A percentile compares a stretch with the other conserved stretches of the same genome.
Conservation (phyloP, 2,888 invertebrate species). For the Stegana nigrithorax region DNA sequence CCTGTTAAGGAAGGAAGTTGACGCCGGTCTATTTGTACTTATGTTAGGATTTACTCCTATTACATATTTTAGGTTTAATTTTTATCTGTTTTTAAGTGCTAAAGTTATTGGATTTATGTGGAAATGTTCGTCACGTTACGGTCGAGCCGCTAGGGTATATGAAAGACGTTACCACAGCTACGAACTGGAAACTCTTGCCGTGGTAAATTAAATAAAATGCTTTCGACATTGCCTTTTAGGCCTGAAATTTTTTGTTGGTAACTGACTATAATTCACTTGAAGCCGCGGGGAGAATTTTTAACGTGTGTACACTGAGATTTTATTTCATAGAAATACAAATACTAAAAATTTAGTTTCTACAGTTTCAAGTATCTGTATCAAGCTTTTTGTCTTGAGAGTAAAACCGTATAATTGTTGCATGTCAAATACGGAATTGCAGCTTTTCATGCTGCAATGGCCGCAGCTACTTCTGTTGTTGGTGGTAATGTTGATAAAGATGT, state of each 20-base stretch:
- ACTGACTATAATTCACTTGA: constrained; percentile 25
- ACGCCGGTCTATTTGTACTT: too few relatives aligned
- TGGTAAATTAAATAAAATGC: too few relatives aligned
- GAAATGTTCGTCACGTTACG: too few relatives aligned
- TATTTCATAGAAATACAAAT: constrained; percentile 62
- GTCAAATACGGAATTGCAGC: neutral
- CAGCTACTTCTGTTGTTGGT: constrained; percentile 6
- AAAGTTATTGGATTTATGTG: too few relatives aligned
- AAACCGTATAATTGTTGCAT: constrained; percentile 10
- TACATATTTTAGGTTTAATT: too few relatives aligned
- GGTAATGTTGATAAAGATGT: constrained; percentile 14
- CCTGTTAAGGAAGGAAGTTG: too few relatives aligned
- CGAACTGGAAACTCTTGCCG: too few relatives aligned
- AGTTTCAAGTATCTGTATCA: constrained; percentile 16
- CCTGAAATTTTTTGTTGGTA: constrained; percentile 1
- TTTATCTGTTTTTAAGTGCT: too few relatives aligned
- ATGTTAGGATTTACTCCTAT: too few relatives aligned
- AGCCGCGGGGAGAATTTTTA: constrained; percentile 27
- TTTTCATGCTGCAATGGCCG: too few relatives aligned
- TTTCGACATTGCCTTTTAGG: constrained; percentile 13
- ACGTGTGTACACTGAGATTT: constrained; percentile 51
- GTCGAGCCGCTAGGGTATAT: too few relatives aligned
- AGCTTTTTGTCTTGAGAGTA: constrained; percentile 24
- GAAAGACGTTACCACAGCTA: too few relatives aligned
- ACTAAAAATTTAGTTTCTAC: constrained; percentile 32